These are phyloP conservation scores for Myotis brandtii DNA, from an alignment of 2,113 vertebrate genomes.

Conservation along the genomic window DNA sequence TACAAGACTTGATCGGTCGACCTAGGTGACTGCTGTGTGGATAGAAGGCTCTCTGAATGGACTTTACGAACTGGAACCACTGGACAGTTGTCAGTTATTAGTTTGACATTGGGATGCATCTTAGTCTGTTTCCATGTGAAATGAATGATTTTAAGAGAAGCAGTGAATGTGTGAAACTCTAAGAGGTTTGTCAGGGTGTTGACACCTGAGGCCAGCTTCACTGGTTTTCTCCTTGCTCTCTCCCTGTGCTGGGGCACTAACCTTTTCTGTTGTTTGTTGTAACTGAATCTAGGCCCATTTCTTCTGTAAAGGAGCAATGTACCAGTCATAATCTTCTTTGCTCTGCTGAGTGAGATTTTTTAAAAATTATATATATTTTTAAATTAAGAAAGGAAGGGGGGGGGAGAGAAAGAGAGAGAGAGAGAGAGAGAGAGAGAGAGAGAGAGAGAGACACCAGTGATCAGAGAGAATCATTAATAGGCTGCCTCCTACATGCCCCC, in stretches of 20 bases:
- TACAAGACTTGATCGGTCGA: neutral
- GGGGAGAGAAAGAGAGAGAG: no score
- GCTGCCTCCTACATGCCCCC: no score
- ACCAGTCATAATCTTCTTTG: neutral
- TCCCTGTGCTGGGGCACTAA: fast-evolving
- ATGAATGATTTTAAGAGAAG: neutral
- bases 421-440: no score
- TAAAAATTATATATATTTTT: neutral
- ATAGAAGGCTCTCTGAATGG: neutral
- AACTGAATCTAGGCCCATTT: neutral
- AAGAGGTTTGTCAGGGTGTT: neutral
- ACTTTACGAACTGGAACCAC: neutral
- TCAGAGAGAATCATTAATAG: no score
- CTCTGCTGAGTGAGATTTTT: neutral
- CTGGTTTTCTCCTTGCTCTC: neutral
- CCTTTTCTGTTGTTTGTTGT: neutral
- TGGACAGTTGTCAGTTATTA: neutral
- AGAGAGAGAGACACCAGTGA: no score
- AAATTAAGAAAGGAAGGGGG: no score
- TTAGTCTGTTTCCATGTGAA: neutral
- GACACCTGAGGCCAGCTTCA: neutral
- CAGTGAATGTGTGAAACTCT: neutral
- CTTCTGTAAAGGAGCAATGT: neutral
- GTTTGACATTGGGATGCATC: neutral
- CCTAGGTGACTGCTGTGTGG: neutral